Evolutionary conservation across 1,140 invertebrate species (phyloP).

Genomic region (Charaxes varanes): DNA sequence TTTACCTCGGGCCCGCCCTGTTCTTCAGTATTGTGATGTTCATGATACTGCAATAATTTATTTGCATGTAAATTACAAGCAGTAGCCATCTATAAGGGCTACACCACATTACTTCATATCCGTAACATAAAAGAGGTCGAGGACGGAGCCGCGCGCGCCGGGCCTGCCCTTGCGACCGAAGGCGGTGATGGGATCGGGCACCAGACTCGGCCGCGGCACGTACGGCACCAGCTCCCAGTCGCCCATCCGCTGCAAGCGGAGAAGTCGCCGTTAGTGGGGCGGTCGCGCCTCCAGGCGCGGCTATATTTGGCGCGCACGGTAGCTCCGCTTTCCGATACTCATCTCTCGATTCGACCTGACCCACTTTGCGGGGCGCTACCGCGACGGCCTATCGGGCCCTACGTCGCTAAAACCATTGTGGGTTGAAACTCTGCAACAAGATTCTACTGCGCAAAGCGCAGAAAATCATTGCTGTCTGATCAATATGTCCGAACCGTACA

Average conservation of each 20-base stretch:
- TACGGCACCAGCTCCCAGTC: conserved; percentile 90
- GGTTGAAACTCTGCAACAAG: too few relatives aligned
- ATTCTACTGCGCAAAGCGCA: too few relatives aligned
- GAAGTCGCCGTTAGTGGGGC: conserved; percentile 65
- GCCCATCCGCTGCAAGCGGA: conserved; percentile 83
- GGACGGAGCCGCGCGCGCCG: conserved; percentile 39
- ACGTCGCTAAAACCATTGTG: too few relatives aligned
- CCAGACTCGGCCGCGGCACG: conserved; percentile 86
- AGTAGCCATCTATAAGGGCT: too few relatives aligned
- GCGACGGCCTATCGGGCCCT: conserved; percentile 34
- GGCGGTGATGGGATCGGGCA: conserved; percentile 86
- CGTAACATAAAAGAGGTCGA: too few relatives aligned
- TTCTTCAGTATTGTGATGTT: too few relatives aligned
- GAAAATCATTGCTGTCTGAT: too few relatives aligned
- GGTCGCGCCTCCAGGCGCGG: conserved; percentile 61
- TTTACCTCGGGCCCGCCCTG: too few relatives aligned
- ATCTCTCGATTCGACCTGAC: conserved; percentile 55
- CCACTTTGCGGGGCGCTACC: conserved; percentile 53
- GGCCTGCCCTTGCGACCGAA: conserved; percentile 78
- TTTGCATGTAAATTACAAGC: too few relatives aligned
- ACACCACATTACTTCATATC: too few relatives aligned
- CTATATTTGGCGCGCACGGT: conserved; percentile 70
- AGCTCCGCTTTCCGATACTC: conserved; percentile 59
- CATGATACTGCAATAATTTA: too few relatives aligned
- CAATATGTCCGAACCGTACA: too few relatives aligned